Base-by-base conservation (phyloP, 2,888 invertebrate species). In the Scaptomyza caliginosa region DNA sequence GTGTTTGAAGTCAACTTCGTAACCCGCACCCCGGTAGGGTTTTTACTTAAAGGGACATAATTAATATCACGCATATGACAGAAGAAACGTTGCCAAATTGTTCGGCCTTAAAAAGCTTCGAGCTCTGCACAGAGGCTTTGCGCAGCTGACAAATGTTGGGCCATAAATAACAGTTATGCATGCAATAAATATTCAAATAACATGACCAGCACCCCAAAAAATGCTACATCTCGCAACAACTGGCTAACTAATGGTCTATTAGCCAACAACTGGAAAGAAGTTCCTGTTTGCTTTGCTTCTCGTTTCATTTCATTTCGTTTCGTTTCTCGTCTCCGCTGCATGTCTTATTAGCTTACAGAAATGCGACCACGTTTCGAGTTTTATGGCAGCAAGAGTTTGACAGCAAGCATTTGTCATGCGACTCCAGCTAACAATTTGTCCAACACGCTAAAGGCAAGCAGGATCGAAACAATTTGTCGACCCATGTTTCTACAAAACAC, bases 81-180 rank as follows among this genome's bases (percentile, higher is more conserved):
- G 51, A 42, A 36, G 30, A 13, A 46, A 45, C 40, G 16, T 34
- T 49, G 55, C 42, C 24, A 42, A 26, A 3, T 30, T 30, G 24
- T 48, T 48, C 36, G 70, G 39, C 40, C 39, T 52, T 59, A 32
- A 49, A 49, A 45, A 49, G 39, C 46, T 16, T 23, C n/a, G 24
- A 45, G 71, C 52, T 58, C 43, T 51, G 34, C 38, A 19, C 40
- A 23, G 16, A 34, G 46, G 54, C 45, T 67, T 57, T 38, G 45
- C 65, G 30, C 19, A 30, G 21, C 32, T 85, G 90, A 90, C 78
- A 89, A 89, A 89, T 90, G 89, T 74, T 73, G 68, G 68, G 65
- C 85, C 74, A 89, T 90, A 89, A 89, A 88, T 90, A 83, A 88
- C 76, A 82, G 82, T 86, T 90, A 88, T 90, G 81, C 85, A 74